Base-by-base conservation (phyloP, 2,797 vertebrate species). In the Halcyon leucocephala region DNA sequence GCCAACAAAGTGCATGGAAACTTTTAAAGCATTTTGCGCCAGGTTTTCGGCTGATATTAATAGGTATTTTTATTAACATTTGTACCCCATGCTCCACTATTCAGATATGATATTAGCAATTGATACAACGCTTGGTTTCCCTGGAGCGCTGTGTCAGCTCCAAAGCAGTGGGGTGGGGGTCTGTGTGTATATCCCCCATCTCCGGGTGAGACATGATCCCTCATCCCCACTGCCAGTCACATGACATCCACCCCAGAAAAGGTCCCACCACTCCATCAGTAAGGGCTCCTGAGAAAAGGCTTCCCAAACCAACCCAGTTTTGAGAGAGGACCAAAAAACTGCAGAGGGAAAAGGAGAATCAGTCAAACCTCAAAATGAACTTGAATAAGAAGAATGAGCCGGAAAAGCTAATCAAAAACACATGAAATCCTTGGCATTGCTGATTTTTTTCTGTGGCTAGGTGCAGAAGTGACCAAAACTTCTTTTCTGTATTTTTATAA, bases 341-440 rank as follows among this genome's bases (percentile, higher is more conserved):
- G 61, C 58, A 70, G 73, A 82, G 76, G 86, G 66, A n/a, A 49
- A 46, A 88, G 11, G 19, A 91, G 37, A 39, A 62, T 17, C 70
- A 60, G 48, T 49, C 88, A 87, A 97, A 93, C 78, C 64, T 83
- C 93, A 72, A 29, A 87, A 69, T 92, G 64, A 94, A 86, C 78
- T 91, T 48, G 51, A 92, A 60, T 39, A 84, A 44, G 61, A 77
- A 54, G 70, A 94, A 85, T 15, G 79, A 83, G 67, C 35, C 0
- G 5, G 84, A 82, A 89, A 92, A 90, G 72, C 26, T 82, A 87
- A 94, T 87, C 20, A 52, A 77, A 96, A 95, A 19, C 93, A 96
- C 14, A 35, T 17, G 6, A 67, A 78, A 82, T 13, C 42, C 44
- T n/a, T 25, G 2, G 58, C 52, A 15, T 11, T 48, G 71, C 10